Evolutionary conservation across 2,888 invertebrate genomes (phyloP).

Genomic region (Phania funesta): DNA sequence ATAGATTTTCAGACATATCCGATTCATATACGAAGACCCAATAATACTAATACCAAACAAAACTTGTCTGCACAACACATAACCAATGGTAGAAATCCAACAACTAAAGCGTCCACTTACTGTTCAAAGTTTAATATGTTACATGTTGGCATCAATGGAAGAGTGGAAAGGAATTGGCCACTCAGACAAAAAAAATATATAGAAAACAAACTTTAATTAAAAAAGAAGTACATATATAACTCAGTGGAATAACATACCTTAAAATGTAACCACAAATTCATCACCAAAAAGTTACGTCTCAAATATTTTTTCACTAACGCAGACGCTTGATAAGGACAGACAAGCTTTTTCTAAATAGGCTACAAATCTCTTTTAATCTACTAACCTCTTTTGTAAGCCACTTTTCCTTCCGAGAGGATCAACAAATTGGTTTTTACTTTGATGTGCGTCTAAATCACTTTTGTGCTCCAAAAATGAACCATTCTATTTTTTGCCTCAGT

Average conservation of each 20-base stretch:
- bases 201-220: conserved; percentile 2
- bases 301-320: background rate
- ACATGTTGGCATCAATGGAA: conserved; percentile 40
- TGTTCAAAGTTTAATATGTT: background rate
- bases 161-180: conserved; percentile 9
- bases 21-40: conserved; percentile 40
- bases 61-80: conserved; percentile 31
- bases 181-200: background rate
- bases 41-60: conserved; percentile 45
- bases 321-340: conserved; percentile 3
- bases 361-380: background rate
- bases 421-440: background rate
- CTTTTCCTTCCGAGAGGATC: conserved; percentile 1
- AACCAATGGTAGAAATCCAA: conserved; percentile 34
- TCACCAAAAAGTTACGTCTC: background rate
- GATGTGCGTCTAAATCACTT: too few species aligned
- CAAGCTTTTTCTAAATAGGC: background rate
- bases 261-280: background rate
- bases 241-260: conserved; percentile 20
- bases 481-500: conserved; percentile 7
- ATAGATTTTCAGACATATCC: conserved; percentile 2
- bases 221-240: background rate
- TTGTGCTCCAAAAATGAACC: conserved; percentile 24
- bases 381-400: background rate
- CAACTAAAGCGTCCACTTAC: conserved; percentile 26